phyloP scores from a whole-genome alignment of 2,113 vertebrate species.

The Eupsittula cactorum region DNA sequence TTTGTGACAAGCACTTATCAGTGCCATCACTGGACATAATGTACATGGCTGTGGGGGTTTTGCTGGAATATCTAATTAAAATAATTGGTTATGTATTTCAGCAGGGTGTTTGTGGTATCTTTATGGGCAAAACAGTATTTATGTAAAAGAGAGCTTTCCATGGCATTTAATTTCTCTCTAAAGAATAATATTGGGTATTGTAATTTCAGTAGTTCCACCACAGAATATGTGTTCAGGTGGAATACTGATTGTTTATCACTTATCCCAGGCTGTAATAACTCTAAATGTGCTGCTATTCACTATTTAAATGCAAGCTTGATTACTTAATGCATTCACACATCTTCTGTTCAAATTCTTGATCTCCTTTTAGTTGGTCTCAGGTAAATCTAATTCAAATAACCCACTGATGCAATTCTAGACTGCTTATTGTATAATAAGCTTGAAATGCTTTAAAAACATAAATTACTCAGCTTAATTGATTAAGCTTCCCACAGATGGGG shows the following conservation, averaged over 20 bases:
- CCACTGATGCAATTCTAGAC: rapidly evolving
- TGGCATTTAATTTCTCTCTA: neutral
- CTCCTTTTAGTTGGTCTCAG: neutral
- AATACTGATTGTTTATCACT: neutral
- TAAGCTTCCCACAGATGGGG: neutral
- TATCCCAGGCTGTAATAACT: neutral
- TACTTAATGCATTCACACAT: neutral
- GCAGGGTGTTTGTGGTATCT: neutral
- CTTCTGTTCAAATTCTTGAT: neutral
- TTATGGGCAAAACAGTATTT: neutral
- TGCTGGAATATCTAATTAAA: conserved; percentile 29
- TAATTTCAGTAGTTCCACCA: neutral
- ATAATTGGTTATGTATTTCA: neutral
- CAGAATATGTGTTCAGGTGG: neutral
- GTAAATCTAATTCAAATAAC: neutral
- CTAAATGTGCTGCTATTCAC: neutral
- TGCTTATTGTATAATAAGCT: neutral
- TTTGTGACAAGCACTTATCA: conserved; percentile 3
- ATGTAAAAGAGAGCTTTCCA: neutral
- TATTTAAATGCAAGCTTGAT: neutral
- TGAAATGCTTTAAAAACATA: rapidly evolving
- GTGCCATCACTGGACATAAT: neutral
- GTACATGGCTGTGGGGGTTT: neutral
- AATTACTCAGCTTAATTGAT: neutral
- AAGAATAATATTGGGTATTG: neutral